Percentiles rank a stretch among this genome's conserved stretches.
Evolutionary conservation across 2,888 invertebrate genomes (phyloP).

Genomic region (Acleris emargana): DNA sequence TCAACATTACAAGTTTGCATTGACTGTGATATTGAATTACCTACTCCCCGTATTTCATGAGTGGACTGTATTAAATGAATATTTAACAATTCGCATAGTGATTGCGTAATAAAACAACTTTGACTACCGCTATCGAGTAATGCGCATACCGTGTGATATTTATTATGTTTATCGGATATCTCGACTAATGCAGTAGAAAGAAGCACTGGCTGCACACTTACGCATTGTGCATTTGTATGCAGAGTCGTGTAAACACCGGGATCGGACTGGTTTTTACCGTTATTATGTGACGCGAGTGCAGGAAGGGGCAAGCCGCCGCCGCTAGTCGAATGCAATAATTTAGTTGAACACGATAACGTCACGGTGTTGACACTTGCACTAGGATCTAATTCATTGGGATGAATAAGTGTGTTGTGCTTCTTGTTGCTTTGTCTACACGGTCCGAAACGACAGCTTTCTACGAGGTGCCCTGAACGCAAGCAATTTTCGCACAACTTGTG

Average conservation of each 20-base stretch:
- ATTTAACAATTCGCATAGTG: neutral
- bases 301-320: neutral
- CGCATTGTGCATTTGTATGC: too few species aligned
- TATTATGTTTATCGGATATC: neutral
- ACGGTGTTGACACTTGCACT: neutral
- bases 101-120: neutral
- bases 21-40: neutral
- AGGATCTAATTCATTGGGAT: neutral
- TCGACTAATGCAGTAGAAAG: constrained; percentile 3
- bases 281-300: neutral
- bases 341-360: neutral
- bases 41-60: neutral
- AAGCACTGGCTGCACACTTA: constrained; percentile 1
- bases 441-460: neutral
- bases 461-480: neutral
- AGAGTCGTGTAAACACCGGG: too few species aligned
- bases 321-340: neutral
- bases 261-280: neutral
- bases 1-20: constrained; percentile 2
- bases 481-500: neutral
- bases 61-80: neutral
- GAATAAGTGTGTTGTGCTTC: neutral
- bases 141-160: neutral
- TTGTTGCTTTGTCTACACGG: neutral
- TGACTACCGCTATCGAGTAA: neutral